phyloP scores from a whole-genome alignment of 92 coral and sea anemone species.

The Hydrozoanthus gracilis region DNA sequence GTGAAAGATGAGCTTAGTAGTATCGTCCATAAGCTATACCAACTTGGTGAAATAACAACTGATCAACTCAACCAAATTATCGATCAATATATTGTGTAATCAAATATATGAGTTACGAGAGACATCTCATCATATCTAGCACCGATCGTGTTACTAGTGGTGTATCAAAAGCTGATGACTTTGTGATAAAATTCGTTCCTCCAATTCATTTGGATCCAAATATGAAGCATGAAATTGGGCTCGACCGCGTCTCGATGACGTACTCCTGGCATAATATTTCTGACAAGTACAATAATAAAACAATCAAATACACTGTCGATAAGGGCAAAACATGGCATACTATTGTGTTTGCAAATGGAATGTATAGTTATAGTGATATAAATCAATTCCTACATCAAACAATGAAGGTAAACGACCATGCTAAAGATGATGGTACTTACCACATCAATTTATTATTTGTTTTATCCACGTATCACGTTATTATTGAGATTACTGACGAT shows the following conservation, averaged over 20 bases:
- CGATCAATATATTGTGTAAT: neutral
- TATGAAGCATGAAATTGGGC: constrained; percentile 38
- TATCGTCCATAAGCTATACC: neutral
- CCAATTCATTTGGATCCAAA: neutral
- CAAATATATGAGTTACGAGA: neutral
- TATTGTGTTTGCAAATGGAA: neutral
- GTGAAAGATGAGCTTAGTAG: neutral
- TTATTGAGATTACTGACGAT: neutral
- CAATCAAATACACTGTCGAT: constrained; percentile 23
- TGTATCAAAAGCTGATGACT: constrained; percentile 20
- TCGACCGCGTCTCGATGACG: constrained; percentile 40
- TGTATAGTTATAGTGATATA: neutral
- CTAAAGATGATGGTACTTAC: neutral
- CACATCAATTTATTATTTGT: constrained; percentile 3
- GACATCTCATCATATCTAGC: too few relatives aligned
- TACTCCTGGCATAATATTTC: constrained; percentile 47
- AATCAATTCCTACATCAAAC: constrained; percentile 39
- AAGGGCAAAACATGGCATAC: neutral
- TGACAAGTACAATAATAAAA: constrained; percentile 8
- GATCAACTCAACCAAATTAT: neutral
- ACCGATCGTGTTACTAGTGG: constrained; percentile 31
- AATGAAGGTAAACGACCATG: constrained; percentile 1
- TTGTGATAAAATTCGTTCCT: constrained; percentile 41
- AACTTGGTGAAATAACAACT: neutral
- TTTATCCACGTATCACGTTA: neutral